A percentile compares a stretch with the other conserved stretches of the same genome.
These are phyloP conservation scores for Syngnathus scovelli DNA, from an alignment of 2,113 vertebrate species.

Conservation along the genomic window DNA sequence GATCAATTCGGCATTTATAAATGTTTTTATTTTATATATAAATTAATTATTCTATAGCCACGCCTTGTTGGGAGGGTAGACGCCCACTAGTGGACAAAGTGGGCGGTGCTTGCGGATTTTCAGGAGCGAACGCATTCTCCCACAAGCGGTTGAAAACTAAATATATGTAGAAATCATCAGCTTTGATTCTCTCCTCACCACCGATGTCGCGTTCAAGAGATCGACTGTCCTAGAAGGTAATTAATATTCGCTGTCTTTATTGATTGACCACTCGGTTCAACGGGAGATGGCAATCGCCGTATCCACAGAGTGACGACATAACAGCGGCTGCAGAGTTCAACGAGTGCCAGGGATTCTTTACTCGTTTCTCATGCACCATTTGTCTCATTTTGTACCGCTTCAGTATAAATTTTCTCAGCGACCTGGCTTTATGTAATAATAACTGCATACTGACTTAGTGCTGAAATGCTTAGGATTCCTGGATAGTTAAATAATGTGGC, in stretches of 20 bases:
- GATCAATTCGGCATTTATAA: neutral
- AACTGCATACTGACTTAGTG: neutral
- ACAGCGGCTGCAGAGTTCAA: slow-evolving; percentile 13
- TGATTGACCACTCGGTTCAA: neutral
- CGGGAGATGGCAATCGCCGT: slow-evolving; percentile 20
- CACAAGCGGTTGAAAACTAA: neutral
- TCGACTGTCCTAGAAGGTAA: slow-evolving; percentile 40
- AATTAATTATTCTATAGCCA: neutral
- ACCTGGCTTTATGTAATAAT: neutral
- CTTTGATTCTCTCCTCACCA: neutral
- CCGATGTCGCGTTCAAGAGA: slow-evolving; percentile 12
- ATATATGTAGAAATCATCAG: slow-evolving; percentile 11
- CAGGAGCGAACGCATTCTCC: neutral
- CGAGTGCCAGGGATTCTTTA: slow-evolving; percentile 9
- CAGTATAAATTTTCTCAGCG: neutral
- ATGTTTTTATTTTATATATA: neutral
- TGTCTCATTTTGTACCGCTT: fast-evolving
- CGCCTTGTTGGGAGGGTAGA: slow-evolving; percentile 25
- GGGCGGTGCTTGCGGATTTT: slow-evolving; percentile 6
- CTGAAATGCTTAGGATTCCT: neutral
- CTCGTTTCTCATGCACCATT: neutral
- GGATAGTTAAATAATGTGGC: slow-evolving; percentile 5
- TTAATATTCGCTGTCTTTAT: neutral
- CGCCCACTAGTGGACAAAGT: slow-evolving; percentile 23
- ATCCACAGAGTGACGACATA: slow-evolving; percentile 16